A percentile compares a stretch with the other conserved stretches of the same genome.
These are phyloP conservation scores for Liasis olivaceus DNA, from an alignment of 2,797 vertebrate genomes.

Conservation along the genomic window DNA sequence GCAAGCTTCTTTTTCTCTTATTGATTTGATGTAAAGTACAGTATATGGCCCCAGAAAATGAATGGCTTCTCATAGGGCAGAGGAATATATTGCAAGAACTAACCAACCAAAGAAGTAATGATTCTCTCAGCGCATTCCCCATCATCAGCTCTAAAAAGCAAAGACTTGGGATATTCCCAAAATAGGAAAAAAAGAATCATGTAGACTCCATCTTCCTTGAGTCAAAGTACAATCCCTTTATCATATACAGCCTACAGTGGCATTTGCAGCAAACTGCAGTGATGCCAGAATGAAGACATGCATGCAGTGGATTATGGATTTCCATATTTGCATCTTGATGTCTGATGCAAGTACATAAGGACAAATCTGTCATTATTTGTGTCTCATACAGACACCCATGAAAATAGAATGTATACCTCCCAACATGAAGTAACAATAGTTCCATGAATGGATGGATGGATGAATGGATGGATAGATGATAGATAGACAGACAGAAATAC, in stretches of 20 bases:
- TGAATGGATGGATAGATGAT: background rate
- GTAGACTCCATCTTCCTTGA: too few species aligned
- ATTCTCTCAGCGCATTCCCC: too few species aligned
- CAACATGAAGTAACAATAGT: background rate
- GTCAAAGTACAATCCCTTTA: too few species aligned
- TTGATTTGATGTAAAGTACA: too few species aligned
- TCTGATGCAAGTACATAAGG: background rate
- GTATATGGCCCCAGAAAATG: too few species aligned
- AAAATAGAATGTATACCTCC: background rate
- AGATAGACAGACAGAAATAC: too few species aligned
- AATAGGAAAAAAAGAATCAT: background rate
- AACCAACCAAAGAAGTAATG: too few species aligned
- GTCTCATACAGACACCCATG: background rate
- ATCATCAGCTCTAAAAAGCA: background rate
- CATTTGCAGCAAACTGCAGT: background rate
- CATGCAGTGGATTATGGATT: background rate
- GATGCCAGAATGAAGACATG: background rate
- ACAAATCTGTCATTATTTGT: background rate
- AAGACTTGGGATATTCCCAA: background rate
- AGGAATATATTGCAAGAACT: too few species aligned
- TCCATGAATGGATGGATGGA: background rate
- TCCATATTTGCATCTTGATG: background rate
- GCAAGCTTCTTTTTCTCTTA: too few species aligned
- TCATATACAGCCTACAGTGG: background rate
- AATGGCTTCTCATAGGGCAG: too few species aligned